Percentiles rank a stretch among this genome's conserved stretches.
Conservation (phyloP, 2,888 invertebrate species). For the Blastobasis lacticolella region DNA sequence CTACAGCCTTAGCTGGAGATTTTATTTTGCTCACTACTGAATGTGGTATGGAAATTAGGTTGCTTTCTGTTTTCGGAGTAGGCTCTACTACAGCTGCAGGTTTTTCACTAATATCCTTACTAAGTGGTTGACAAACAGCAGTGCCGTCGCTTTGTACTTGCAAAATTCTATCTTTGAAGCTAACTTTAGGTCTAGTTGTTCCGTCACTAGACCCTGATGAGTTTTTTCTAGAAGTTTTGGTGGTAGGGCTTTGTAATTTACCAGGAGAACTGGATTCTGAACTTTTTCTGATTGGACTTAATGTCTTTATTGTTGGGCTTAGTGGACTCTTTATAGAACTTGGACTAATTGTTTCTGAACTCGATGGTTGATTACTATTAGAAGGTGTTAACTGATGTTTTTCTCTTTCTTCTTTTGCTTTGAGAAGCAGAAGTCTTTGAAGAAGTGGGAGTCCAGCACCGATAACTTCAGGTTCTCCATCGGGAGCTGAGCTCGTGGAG, state of each 20-base stretch:
- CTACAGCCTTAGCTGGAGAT: constrained; percentile 65
- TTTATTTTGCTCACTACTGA: constrained; percentile 71
- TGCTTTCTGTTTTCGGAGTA: constrained; percentile 60
- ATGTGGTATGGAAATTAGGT: constrained; percentile 65
- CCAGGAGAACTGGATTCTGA: constrained; percentile 68
- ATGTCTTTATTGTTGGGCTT: constrained; percentile 64
- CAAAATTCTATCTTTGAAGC: constrained; percentile 76
- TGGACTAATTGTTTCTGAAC: constrained; percentile 68
- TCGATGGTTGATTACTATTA: constrained; percentile 63
- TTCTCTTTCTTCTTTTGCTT: constrained; percentile 82
- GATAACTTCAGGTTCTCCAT: constrained; percentile 75
- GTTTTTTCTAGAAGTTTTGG: constrained; percentile 64
- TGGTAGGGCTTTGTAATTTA: constrained; percentile 62
- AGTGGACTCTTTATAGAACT: constrained; percentile 67
- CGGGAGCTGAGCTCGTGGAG: constrained; percentile 75
- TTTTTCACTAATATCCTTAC: constrained; percentile 56
- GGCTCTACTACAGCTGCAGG: constrained; percentile 62
- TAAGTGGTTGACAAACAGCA: constrained; percentile 58
- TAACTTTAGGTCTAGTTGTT: constrained; percentile 71
- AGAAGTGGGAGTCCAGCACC: constrained; percentile 82
- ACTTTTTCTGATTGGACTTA: constrained; percentile 65
- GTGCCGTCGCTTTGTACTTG: constrained; percentile 72
- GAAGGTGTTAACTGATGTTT: constrained; percentile 59
- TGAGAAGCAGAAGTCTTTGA: constrained; percentile 82
- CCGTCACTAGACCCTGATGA: constrained; percentile 64